Conservation (phyloP, 92 coral and sea anemone species). For the Palythoa grandiflora region DNA sequence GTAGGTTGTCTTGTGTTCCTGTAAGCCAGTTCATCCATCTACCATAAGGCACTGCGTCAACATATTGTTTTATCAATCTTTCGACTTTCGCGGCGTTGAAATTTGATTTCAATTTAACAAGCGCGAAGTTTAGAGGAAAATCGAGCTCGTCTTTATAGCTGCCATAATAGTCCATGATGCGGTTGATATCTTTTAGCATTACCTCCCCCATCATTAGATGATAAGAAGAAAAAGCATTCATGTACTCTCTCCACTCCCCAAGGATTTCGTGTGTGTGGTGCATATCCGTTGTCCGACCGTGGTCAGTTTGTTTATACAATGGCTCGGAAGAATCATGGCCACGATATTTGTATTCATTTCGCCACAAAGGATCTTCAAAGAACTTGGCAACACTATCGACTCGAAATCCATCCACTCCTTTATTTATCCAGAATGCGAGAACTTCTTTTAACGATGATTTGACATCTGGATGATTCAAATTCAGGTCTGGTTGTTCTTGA, state of each 20-base stretch:
- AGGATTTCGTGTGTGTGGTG: constrained; percentile 67
- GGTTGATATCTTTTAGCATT: constrained; percentile 5
- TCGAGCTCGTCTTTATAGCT: constrained; percentile 71
- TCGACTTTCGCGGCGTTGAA: constrained; percentile 73
- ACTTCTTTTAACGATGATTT: constrained; percentile 77
- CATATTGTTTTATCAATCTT: constrained; percentile 63
- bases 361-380: constrained; percentile 70
- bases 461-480: constrained; percentile 76
- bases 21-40: constrained; percentile 94
- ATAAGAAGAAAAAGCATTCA: constrained; percentile 56
- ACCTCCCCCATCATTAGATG: constrained; percentile 76
- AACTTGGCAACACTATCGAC: constrained; percentile 84
- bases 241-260: constrained; percentile 70
- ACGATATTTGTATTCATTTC: constrained; percentile 70
- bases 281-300: constrained; percentile 69
- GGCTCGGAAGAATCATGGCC: constrained; percentile 68
- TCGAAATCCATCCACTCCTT: constrained; percentile 93
- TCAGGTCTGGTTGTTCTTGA: constrained; percentile 81
- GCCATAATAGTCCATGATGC: constrained; percentile 75
- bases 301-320: constrained; percentile 62
- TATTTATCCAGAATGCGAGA: constrained; percentile 83
- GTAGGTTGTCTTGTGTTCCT: constrained; percentile 77
- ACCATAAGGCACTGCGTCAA: constrained; percentile 73
- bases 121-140: constrained; percentile 84
- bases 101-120: constrained; percentile 53